phyloP scores from a whole-genome alignment of 2,797 vertebrate species.

The Anguilla anguilla region DNA sequence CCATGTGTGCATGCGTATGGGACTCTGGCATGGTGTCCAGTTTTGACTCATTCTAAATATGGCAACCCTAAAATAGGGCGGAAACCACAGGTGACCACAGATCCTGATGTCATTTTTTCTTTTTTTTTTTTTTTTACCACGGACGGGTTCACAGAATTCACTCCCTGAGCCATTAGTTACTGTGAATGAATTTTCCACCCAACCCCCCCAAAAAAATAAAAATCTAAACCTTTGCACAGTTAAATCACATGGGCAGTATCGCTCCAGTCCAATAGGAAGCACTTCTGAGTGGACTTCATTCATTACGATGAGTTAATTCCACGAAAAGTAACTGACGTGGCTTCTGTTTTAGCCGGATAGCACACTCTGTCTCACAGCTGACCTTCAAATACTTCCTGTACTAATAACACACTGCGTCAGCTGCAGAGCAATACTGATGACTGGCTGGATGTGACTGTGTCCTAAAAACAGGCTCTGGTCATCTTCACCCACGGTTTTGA shows the following conservation, averaged over 20 bases:
- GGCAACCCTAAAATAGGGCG: not conserved
- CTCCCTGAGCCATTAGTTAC: not conserved
- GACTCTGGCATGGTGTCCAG: no score
- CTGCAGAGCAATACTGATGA: not conserved
- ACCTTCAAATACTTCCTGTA: not conserved
- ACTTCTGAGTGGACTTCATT: not conserved
- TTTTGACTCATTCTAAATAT: no score
- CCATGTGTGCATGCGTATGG: no score
- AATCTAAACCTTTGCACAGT: not conserved
- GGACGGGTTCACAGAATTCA: not conserved
- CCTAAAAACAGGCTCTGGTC: not conserved
- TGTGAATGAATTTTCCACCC: not conserved
- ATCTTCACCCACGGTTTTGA: not conserved
- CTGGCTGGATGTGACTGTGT: not conserved
- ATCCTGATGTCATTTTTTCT: not conserved
- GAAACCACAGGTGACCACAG: not conserved
- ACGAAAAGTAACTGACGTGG: not conserved
- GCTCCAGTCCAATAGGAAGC: not conserved
- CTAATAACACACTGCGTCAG: not conserved
- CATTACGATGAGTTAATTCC: not conserved
- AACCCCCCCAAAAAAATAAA: not conserved
- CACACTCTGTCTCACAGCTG: not conserved
- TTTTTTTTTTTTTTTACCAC: not conserved
- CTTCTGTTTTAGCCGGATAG: not conserved
- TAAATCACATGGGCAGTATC: not conserved